Evolutionary conservation across 2,797 vertebrate species (phyloP), one percentile per base, ranked within the genome.

Genomic region (Myoxocephalus aenaeus): DNA sequence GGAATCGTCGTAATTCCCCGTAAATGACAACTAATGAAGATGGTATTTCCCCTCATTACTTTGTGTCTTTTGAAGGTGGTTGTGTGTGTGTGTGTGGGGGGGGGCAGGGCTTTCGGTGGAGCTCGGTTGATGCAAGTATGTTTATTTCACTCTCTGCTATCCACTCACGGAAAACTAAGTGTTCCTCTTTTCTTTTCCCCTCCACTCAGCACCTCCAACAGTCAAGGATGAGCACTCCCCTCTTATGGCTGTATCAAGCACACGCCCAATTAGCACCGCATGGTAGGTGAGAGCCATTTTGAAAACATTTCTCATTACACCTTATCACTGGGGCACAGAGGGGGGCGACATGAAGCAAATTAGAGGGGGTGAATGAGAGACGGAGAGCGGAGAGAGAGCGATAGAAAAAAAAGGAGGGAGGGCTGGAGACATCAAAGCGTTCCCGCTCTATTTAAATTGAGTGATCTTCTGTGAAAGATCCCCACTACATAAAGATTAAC

Each of bases 11-110:
- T 94, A 92, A 93, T 92, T 91, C 86, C 86, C 83, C 86, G 72
- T 88, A 92, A 94, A 93, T 93, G 88, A 90, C 91, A 84, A 64
- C 86, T 95, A 94, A 95, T 94, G 88, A 92, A 89, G 86, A 90
- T 82, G 79, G 65, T 86, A 79, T 86, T 81, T 83, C 75, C 79
- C 72, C 81, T 86, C 75, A 78, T 89, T 89, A 79, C 83, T 83
- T 64, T 82, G 65, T 82, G 73, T 87, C 77, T 86, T 86, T 76
- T 81, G 67, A 71, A 71, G 65, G 65, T 40, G 72, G 75, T 57
- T 65, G 44, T 68, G 76, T 63, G 70, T 38, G 72, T 27, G 40
- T 62, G 56, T 68, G 44, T 32, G 40, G 58, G 79, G 11, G 73
- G 57, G 70, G 44, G 73, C 29, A 40, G 68, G 79, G 80, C 75